phyloP scores from a whole-genome alignment of 2,797 vertebrate species.

The Pipistrellus pygmaeus region DNA sequence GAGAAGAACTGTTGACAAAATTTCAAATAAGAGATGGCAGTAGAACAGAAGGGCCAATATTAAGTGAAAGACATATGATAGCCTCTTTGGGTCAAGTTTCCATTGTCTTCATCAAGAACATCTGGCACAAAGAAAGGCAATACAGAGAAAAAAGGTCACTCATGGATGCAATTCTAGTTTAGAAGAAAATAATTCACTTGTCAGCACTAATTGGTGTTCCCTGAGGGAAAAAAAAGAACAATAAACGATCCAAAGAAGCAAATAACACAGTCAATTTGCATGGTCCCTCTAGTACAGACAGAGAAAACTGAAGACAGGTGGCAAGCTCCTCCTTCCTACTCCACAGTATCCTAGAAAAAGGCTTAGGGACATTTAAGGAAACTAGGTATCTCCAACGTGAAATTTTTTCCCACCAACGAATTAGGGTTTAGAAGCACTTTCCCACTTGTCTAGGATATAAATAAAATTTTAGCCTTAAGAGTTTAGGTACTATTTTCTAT shows the following conservation, averaged over 20 bases:
- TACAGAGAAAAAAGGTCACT: conserved; percentile 17
- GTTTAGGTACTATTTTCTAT: conserved; percentile 44
- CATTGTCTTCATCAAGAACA: conserved; percentile 70
- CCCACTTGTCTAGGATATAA: conserved; percentile 11
- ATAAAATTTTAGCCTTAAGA: conserved; percentile 46
- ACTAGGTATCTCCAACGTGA: neutral
- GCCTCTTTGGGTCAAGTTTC: conserved; percentile 50
- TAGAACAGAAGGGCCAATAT: conserved; percentile 66
- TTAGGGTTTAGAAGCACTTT: neutral
- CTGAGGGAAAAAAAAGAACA: neutral
- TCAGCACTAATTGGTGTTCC: conserved; percentile 58
- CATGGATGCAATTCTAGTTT: conserved; percentile 31
- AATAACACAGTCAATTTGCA: conserved; percentile 30
- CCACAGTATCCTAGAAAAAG: neutral
- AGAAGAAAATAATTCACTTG: conserved; percentile 26
- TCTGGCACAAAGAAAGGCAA: conserved; percentile 67
- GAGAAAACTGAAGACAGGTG: conserved; percentile 72
- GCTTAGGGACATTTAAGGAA: neutral
- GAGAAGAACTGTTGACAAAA: conserved; percentile 38
- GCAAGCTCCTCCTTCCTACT: conserved; percentile 56
- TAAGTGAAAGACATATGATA: conserved; percentile 62
- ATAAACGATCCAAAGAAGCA: conserved; percentile 42
- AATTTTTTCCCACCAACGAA: neutral
- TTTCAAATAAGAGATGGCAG: conserved; percentile 45
- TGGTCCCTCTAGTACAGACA: conserved; percentile 13